Evolutionary conservation across 2,113 vertebrate genomes (phyloP).

Genomic region (Epinephelus cyanopodus): DNA sequence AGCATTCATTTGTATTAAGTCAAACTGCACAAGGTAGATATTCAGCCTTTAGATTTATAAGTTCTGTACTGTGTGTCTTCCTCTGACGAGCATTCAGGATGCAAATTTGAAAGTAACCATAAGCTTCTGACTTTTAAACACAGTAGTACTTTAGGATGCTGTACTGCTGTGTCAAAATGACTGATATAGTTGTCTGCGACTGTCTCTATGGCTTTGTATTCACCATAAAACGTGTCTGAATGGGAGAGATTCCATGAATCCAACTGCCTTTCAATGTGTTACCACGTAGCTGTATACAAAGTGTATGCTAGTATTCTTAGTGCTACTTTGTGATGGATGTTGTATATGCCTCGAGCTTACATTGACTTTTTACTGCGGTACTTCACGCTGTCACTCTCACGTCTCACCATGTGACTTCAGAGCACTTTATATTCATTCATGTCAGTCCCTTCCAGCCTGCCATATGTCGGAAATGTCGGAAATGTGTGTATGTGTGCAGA

Average conservation of each 20-base stretch:
- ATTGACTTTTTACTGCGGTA: slow-evolving; percentile 55
- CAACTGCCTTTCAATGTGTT: neutral
- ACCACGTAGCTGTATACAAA: neutral
- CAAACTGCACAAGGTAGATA: too few species aligned
- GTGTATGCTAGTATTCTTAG: neutral
- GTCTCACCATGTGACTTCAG: slow-evolving; percentile 53
- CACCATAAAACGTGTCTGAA: neutral
- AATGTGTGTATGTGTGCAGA: neutral
- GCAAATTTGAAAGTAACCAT: neutral
- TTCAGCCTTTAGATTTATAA: too few species aligned
- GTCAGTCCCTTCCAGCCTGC: slow-evolving; percentile 10
- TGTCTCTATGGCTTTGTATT: neutral
- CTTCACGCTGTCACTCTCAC: slow-evolving; percentile 58
- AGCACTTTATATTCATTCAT: slow-evolving; percentile 44
- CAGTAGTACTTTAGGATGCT: neutral
- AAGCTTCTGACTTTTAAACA: neutral
- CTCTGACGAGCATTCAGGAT: neutral
- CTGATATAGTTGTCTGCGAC: neutral
- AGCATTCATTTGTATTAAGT: too few species aligned
- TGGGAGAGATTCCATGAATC: neutral
- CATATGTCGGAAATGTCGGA: neutral
- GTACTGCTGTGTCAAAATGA: neutral
- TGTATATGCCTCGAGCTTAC: slow-evolving; percentile 43
- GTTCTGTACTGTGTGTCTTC: too few species aligned
- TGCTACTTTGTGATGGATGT: slow-evolving; percentile 57